phyloP scores from a whole-genome alignment of 2,888 invertebrate species.

The Flabesymbios commensalis region DNA sequence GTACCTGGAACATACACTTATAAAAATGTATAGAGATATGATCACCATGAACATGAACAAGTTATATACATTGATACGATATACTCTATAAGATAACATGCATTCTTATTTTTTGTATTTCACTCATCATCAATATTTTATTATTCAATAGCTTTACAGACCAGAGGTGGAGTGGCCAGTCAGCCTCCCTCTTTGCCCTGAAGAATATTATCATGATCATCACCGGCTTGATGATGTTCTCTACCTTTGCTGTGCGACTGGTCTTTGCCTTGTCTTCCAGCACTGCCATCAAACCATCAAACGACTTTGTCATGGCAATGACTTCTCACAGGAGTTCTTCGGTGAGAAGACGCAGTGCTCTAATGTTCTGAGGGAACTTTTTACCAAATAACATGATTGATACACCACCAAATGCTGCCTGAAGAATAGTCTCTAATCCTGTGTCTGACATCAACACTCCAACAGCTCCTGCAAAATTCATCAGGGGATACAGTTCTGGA shows the following conservation, averaged over 20 bases:
- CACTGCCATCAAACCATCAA: neutral
- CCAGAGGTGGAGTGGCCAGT: conserved; percentile 32
- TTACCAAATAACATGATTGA: conserved; percentile 36
- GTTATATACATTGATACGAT: conserved; percentile 36
- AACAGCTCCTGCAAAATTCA: conserved; percentile 37
- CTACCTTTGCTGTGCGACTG: conserved; percentile 18
- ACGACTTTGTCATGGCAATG: neutral
- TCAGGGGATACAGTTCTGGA: conserved; percentile 38
- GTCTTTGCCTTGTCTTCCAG: neutral
- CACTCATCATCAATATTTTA: too few relatives aligned
- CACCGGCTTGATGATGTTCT: conserved; percentile 31
- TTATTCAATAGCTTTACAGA: conserved; percentile 29
- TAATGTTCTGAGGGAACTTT: conserved; percentile 35
- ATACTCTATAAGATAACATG: too few relatives aligned
- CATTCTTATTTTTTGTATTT: too few relatives aligned
- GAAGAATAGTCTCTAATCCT: conserved; percentile 33
- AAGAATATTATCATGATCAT: conserved; percentile 33
- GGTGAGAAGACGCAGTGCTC: conserved; percentile 29
- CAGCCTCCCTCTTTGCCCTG: conserved; percentile 33
- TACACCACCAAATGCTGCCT: conserved; percentile 34
- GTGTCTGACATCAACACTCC: conserved; percentile 34
- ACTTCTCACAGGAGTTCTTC: conserved; percentile 27
- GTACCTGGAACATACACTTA: conserved; percentile 29
- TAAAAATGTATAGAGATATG: neutral
- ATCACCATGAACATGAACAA: conserved; percentile 21